Evolutionary conservation across 1,140 invertebrate genomes (phyloP).

Genomic region (Pseudomyrmex pallidus): DNA sequence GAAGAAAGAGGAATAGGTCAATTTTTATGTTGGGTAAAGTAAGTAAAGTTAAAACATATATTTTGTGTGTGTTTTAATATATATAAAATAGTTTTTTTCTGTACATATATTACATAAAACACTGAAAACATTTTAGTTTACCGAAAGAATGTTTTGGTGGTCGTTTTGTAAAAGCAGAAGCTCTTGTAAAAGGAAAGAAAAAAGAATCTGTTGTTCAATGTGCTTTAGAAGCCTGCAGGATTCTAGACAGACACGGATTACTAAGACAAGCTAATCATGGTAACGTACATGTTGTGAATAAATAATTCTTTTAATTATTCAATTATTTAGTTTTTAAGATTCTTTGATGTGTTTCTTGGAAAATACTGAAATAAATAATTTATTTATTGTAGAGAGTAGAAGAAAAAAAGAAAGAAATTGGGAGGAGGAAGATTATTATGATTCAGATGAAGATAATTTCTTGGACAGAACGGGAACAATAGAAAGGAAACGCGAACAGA

Average conservation of each 20-base stretch:
- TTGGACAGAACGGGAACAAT: conserved; percentile 97
- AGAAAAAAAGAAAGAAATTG: conserved; percentile 91
- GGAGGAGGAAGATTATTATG: conserved; percentile 96
- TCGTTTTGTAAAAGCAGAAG: conserved; percentile 91
- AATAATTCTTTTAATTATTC: background rate
- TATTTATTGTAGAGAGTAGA: conserved; percentile 85
- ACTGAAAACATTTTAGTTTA: conserved; percentile 83
- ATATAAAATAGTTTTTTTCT: conserved; percentile 12
- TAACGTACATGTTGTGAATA: conserved; percentile 73
- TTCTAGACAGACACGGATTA: conserved; percentile 93
- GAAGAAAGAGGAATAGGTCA: conserved; percentile 93
- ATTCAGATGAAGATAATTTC: conserved; percentile 99
- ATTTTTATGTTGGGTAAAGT: conserved; percentile 89
- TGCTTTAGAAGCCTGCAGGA: conserved; percentile 96
- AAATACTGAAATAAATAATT: background rate
- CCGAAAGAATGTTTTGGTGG: conserved; percentile 93
- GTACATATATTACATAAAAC: background rate
- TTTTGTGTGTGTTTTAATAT: background rate
- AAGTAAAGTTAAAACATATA: conserved; percentile 72
- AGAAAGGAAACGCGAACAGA: conserved; percentile 93
- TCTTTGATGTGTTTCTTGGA: background rate
- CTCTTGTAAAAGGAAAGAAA: conserved; percentile 95
- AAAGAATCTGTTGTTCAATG: conserved; percentile 97
- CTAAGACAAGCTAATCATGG: conserved; percentile 92
- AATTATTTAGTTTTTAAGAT: background rate